Conservation (phyloP, 2,113 vertebrate genomes). For the Nyctibius bracteatus region DNA sequence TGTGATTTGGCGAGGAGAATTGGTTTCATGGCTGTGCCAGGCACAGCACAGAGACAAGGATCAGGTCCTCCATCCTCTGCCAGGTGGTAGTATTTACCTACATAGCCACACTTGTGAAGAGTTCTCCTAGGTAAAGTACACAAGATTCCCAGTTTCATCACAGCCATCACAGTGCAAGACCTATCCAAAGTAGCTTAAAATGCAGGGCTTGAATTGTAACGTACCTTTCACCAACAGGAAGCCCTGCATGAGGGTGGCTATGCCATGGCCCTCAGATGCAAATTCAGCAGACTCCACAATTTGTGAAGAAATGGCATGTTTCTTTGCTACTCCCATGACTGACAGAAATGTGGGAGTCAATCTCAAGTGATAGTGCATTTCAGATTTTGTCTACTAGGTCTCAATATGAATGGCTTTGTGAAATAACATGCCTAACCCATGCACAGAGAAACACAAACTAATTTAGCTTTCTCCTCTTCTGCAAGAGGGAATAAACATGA, state of each 20-base stretch:
- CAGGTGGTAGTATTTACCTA: not conserved
- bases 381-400: not conserved
- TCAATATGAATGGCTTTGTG: not conserved
- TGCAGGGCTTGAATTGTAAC: not conserved
- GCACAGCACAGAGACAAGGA: not conserved
- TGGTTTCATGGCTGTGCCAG: not conserved
- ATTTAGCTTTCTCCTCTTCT: not conserved
- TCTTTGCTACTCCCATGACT: not conserved
- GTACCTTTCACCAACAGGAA: not conserved
- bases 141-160: not conserved
- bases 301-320: not conserved
- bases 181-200: not conserved
- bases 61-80: not conserved
- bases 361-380: not conserved
- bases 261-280: fast-evolving
- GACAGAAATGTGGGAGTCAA: not conserved
- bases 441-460: not conserved
- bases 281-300: not conserved
- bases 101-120: not conserved
- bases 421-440: not conserved
- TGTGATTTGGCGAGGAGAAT: not conserved
- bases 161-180: not conserved
- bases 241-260: not conserved
- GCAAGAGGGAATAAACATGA: not conserved
- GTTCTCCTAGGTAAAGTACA: not conserved